These are phyloP conservation scores for Amblyjoppa fuscipennis DNA, from an alignment of 2,888 invertebrate species.

Conservation along the genomic window DNA sequence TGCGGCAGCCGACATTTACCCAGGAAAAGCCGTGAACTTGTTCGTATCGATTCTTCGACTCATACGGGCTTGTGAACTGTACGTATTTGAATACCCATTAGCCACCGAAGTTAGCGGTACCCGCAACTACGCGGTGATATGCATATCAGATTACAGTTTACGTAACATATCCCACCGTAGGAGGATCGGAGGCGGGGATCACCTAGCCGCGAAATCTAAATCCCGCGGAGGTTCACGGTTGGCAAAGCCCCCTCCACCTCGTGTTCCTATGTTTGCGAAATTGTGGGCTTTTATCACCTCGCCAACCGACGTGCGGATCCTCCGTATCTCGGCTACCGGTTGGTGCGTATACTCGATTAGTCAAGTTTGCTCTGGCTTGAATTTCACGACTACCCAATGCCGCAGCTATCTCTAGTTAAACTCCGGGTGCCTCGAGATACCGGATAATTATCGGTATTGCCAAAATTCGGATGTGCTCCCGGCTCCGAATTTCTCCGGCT, in stretches of 20 bases:
- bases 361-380: slow-evolving; percentile 9
- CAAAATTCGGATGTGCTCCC: slow-evolving; percentile 18
- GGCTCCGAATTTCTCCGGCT: background rate
- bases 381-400: background rate
- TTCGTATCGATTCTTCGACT: slow-evolving; percentile 7
- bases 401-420: background rate
- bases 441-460: slow-evolving; percentile 40
- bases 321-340: background rate
- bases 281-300: slow-evolving; percentile 11
- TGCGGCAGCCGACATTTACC: background rate
- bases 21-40: background rate
- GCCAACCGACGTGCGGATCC: slow-evolving; percentile 18
- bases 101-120: background rate
- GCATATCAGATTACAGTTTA: slow-evolving; percentile 14
- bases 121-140: background rate
- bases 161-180: background rate
- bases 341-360: slow-evolving; percentile 24
- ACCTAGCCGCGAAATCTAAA: slow-evolving; percentile 9
- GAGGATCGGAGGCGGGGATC: background rate
- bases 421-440: slow-evolving; percentile 25
- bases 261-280: background rate
- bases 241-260: background rate
- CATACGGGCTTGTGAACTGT: background rate
- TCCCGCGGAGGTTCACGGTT: background rate
- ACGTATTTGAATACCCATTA: slow-evolving; percentile 18